A percentile compares a stretch with the other conserved stretches of the same genome.
These are phyloP conservation scores for Zonitis immaculata DNA, from an alignment of 2,888 invertebrate species.

Conservation along the genomic window DNA sequence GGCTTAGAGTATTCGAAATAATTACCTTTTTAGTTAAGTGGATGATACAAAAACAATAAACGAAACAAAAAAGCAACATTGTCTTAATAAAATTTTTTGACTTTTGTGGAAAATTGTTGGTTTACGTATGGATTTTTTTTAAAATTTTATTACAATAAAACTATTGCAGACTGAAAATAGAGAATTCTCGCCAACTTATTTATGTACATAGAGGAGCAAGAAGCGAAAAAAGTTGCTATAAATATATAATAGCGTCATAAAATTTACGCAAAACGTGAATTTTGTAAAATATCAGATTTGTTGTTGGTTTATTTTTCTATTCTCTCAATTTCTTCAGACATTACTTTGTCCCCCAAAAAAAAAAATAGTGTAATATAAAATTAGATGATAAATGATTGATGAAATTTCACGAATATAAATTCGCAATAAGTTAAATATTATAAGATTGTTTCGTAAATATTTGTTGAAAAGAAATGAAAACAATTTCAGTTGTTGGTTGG, in stretches of 20 bases:
- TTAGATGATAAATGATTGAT: too few relatives aligned
- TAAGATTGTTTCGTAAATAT: background rate
- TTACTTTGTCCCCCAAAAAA: too few relatives aligned
- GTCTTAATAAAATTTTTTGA: too few relatives aligned
- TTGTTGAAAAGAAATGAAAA: background rate
- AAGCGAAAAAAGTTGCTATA: background rate
- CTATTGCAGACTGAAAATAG: too few relatives aligned
- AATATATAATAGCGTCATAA: background rate
- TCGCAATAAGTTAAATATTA: background rate
- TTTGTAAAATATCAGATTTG: background rate
- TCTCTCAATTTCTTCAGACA: background rate
- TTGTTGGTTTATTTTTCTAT: background rate
- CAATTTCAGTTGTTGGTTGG: background rate
- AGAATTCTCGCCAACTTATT: background rate
- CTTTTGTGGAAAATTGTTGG: background rate
- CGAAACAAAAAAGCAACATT: slow-evolving; percentile 2
- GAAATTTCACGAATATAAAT: too few relatives aligned
- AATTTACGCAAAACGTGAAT: background rate
- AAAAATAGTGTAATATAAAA: too few relatives aligned
- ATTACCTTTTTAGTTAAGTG: slow-evolving; percentile 14
- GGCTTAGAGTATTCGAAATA: slow-evolving; percentile 14
- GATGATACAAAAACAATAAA: slow-evolving; percentile 8
- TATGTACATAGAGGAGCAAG: background rate
- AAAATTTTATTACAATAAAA: background rate
- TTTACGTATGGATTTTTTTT: background rate